Evolutionary conservation across 2,797 vertebrate species (phyloP).

Genomic region (Leptoclinus maculatus): DNA sequence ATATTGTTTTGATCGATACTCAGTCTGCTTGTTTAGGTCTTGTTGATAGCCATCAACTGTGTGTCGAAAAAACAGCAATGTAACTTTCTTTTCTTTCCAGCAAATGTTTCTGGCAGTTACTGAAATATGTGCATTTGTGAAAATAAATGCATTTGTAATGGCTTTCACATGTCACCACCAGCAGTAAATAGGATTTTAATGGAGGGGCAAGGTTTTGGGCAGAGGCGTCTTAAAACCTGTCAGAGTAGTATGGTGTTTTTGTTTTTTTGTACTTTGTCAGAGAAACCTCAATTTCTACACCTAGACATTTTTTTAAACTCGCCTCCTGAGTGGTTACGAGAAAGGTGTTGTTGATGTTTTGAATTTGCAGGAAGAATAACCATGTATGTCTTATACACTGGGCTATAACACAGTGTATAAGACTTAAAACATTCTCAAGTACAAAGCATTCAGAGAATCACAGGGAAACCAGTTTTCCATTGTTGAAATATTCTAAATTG

Average conservation of each 20-base stretch:
- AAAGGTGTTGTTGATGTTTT: slow-evolving; percentile 38
- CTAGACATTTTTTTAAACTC: slow-evolving; percentile 4
- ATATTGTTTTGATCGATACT: slow-evolving; percentile 62
- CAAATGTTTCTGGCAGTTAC: slow-evolving; percentile 50
- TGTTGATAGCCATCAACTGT: slow-evolving; percentile 56
- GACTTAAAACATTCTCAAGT: slow-evolving; percentile 55
- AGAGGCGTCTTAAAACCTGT: slow-evolving; percentile 10
- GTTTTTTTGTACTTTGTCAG: slow-evolving; percentile 8
- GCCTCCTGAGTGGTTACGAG: slow-evolving; percentile 20
- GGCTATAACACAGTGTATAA: slow-evolving; percentile 21
- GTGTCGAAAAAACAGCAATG: slow-evolving; percentile 52
- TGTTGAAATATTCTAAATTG: background rate
- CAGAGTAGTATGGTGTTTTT: slow-evolving; percentile 34
- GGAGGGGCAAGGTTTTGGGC: slow-evolving; percentile 48
- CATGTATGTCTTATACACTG: slow-evolving; percentile 23
- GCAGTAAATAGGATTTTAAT: slow-evolving; percentile 59
- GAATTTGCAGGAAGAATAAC: slow-evolving; percentile 32
- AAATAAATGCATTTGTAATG: slow-evolving; percentile 57
- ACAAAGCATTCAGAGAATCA: slow-evolving; percentile 35
- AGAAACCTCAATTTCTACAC: slow-evolving; percentile 46
- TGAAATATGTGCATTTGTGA: slow-evolving; percentile 56
- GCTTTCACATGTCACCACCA: slow-evolving; percentile 43
- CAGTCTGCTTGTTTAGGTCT: slow-evolving; percentile 48
- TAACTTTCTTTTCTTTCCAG: slow-evolving; percentile 18
- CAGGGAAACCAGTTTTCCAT: slow-evolving; percentile 23